Evolutionary conservation across 2,113 vertebrate genomes (phyloP).

Genomic region (Cololabis saira): DNA sequence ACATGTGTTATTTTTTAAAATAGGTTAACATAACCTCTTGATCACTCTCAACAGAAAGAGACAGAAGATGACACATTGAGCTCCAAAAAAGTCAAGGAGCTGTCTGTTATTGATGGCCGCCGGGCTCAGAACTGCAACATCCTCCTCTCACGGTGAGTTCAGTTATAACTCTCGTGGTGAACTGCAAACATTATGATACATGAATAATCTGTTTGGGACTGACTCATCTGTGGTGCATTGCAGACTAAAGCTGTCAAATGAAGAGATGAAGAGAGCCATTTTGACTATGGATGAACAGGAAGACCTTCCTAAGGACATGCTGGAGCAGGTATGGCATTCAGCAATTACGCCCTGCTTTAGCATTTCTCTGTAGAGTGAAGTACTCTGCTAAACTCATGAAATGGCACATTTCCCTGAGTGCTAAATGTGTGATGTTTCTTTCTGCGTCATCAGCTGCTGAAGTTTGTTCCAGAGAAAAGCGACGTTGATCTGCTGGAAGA

Average conservation of each 20-base stretch:
- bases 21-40: neutral
- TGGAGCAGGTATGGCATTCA: slow-evolving; percentile 90
- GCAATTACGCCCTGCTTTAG: no score
- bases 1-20: neutral
- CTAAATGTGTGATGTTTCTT: slow-evolving; percentile 5
- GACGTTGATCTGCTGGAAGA: slow-evolving; percentile 96
- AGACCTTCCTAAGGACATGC: slow-evolving; percentile 98
- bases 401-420: neutral
- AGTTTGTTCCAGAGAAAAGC: slow-evolving; percentile 96
- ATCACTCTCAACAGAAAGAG: slow-evolving; percentile 89
- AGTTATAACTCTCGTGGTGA: neutral
- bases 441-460: slow-evolving; percentile 87
- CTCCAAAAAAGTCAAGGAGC: slow-evolving; percentile 96
- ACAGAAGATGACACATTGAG: slow-evolving; percentile 91
- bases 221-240: slow-evolving; percentile 42
- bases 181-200: no score
- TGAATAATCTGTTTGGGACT: slow-evolving; percentile 1
- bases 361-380: no score
- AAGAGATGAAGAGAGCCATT: slow-evolving; percentile 98
- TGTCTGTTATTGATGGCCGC: slow-evolving; percentile 96
- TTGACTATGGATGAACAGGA: slow-evolving; percentile 98
- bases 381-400: neutral
- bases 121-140: slow-evolving; percentile 99
- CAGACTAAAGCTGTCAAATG: slow-evolving; percentile 96
- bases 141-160: slow-evolving; percentile 92